Evolutionary conservation across 1,140 invertebrate genomes (phyloP).

Genomic region (Penaeus indicus): DNA sequence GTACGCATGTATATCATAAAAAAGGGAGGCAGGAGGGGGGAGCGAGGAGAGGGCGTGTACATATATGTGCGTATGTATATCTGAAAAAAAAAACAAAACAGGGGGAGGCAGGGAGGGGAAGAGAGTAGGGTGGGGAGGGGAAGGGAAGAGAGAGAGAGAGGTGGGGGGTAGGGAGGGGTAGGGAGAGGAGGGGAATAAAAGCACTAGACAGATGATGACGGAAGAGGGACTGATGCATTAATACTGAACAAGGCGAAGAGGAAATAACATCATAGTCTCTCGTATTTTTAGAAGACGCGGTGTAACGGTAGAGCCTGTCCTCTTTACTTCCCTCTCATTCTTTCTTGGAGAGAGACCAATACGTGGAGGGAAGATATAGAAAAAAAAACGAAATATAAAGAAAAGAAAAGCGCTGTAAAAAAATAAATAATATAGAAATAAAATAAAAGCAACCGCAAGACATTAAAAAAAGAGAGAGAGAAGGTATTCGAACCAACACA

Average conservation of each 20-base stretch:
- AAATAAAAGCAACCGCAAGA: not conserved
- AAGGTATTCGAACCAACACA: no score
- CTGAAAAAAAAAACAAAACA: not conserved
- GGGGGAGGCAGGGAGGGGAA: not conserved
- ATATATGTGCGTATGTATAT: not conserved
- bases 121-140: not conserved
- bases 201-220: not conserved
- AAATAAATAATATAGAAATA: not conserved
- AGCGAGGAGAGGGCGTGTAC: not conserved
- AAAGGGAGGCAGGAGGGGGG: not conserved
- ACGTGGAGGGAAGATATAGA: no score
- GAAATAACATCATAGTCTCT: not conserved
- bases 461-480: not conserved
- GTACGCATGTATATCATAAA: no score
- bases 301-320: no score
- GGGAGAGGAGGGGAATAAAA: not conserved
- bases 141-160: not conserved
- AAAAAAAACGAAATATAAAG: no score
- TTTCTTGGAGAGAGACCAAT: not conserved
- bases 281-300: no score
- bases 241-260: conserved; percentile 24
- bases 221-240: conserved; percentile 5
- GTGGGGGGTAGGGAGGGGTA: not conserved
- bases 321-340: not conserved
- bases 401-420: no score